A percentile compares a stretch with the other conserved stretches of the same genome.
Evolutionary conservation across 2,797 vertebrate species (phyloP).

Genomic region (Scyliorhinus canicula): DNA sequence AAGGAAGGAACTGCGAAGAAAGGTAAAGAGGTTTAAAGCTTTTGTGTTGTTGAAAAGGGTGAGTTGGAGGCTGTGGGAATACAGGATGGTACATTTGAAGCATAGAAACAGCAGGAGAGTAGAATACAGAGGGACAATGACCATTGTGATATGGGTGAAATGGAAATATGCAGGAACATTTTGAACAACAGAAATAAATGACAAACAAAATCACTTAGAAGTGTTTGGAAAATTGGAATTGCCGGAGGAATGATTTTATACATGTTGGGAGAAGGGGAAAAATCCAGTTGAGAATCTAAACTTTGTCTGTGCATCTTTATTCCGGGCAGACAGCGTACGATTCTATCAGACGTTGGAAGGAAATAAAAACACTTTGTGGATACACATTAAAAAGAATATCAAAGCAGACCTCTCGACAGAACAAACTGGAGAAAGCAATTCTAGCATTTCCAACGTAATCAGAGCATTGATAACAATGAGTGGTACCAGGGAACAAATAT

Average conservation of each 20-base stretch:
- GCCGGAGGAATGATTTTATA: neutral
- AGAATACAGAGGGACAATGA: neutral
- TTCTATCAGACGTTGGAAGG: neutral
- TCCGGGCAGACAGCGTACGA: neutral
- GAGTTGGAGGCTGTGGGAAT: too few species aligned
- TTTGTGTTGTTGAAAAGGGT: too few species aligned
- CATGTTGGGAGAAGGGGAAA: neutral
- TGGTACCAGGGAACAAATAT: neutral
- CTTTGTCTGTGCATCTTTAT: neutral
- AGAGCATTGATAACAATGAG: neutral
- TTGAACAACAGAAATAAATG: neutral
- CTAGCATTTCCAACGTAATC: neutral
- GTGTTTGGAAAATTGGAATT: neutral
- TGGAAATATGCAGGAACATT: neutral
- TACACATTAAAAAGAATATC: neutral
- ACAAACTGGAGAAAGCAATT: neutral
- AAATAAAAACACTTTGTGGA: neutral
- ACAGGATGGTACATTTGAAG: neutral
- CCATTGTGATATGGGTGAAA: neutral
- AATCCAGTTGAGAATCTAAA: neutral
- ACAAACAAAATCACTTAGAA: neutral
- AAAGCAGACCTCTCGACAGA: neutral
- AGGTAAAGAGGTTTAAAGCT: too few species aligned
- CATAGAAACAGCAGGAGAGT: neutral
- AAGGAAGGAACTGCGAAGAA: too few species aligned